Conservation (phyloP, 2,113 vertebrate genomes). For the Falcunculus frontatus region DNA sequence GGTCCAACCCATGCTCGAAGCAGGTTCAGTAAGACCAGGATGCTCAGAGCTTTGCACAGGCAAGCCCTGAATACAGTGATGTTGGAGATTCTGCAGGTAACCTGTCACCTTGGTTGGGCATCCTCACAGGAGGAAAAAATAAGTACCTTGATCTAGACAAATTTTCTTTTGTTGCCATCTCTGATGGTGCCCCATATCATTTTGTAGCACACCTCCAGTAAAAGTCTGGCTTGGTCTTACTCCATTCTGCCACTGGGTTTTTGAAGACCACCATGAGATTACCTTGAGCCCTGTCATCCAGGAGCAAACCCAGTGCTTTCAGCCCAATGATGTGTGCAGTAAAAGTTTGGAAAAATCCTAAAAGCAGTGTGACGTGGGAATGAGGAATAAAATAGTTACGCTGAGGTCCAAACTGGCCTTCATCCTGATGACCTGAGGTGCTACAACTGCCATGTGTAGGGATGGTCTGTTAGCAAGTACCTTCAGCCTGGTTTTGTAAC, state of each 20-base stretch:
- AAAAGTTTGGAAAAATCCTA: neutral
- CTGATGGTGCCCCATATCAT: neutral
- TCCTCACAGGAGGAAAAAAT: neutral
- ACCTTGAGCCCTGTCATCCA: neutral
- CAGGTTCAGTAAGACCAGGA: neutral
- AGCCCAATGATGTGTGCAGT: neutral
- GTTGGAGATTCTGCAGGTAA: neutral
- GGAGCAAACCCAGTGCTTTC: neutral
- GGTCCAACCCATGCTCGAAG: accelerated
- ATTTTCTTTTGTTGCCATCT: neutral
- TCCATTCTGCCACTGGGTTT: neutral
- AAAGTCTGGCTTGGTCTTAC: neutral
- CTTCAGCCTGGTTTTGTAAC: neutral
- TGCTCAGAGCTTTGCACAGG: neutral
- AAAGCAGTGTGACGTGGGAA: neutral
- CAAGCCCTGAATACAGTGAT: neutral
- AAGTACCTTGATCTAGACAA: neutral
- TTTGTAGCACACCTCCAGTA: neutral
- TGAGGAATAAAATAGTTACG: neutral
- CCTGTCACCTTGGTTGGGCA: neutral
- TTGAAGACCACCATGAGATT: neutral
- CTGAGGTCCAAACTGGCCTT: neutral
- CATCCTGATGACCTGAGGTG: neutral
- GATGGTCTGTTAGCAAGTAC: neutral
- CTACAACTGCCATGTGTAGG: neutral